These are phyloP conservation scores for Hycleus phaleratus DNA, from an alignment of 1,140 invertebrate species.

Conservation along the genomic window DNA sequence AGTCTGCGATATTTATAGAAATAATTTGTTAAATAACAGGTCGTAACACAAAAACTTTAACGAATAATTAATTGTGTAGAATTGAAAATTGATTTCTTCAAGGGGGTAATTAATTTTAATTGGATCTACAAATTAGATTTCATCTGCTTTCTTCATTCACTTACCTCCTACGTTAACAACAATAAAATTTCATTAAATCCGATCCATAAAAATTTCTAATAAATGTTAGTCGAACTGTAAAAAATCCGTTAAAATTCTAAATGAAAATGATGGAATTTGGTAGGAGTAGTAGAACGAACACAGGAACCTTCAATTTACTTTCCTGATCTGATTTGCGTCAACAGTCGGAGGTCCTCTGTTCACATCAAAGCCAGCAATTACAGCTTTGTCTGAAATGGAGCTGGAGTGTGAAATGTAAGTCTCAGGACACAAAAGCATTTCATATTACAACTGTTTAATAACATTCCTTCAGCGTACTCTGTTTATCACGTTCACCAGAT, in stretches of 20 bases:
- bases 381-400: slow-evolving; percentile 21
- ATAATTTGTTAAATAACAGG: slow-evolving; percentile 1
- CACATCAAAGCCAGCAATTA: slow-evolving; percentile 26
- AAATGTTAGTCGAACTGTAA: background rate
- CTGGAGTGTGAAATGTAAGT: slow-evolving; percentile 25
- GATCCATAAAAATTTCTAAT: background rate
- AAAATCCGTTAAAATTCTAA: background rate
- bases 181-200: background rate
- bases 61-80: slow-evolving; percentile 7
- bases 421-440: slow-evolving; percentile 17
- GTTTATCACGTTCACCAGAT: no score
- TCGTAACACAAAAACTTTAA: slow-evolving; percentile 1
- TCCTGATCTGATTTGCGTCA: slow-evolving; percentile 26
- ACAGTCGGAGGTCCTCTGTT: slow-evolving; percentile 14
- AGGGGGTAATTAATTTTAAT: slow-evolving; percentile 14
- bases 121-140: slow-evolving; percentile 1
- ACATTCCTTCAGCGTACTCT: slow-evolving; percentile 14
- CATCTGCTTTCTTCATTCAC: no score
- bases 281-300: background rate
- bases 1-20: no score
- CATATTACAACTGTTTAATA: slow-evolving; percentile 22
- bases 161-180: background rate
- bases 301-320: slow-evolving; percentile 18
- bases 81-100: slow-evolving; percentile 16
- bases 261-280: background rate